Evolutionary conservation across 2,113 vertebrate species (phyloP), one percentile per base, ranked within the genome.

Genomic region (Cinclus mexicanus): DNA sequence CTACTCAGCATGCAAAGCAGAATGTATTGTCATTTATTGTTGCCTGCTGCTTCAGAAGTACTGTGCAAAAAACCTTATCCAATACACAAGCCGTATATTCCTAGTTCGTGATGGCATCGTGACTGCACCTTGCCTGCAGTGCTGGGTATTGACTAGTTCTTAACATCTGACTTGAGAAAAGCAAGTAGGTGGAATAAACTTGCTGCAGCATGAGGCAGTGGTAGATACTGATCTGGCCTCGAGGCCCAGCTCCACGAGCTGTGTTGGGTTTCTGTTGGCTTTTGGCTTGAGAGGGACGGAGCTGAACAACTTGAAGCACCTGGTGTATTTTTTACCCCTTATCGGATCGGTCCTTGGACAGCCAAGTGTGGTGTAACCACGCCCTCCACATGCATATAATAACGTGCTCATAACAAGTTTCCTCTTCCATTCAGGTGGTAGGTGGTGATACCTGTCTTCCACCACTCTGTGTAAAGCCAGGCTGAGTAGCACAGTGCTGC

Each of bases 381-480:
- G 5, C 53, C 61, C 86, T 49, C 10, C 50, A n/a, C 10, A 2
- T 44, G 83, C 35, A 2, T 2, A 1, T 46, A 13, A 0, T 44
- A 25, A 88, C 7, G 20, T 50, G 46, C 55, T 57, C 7, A 0
- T 53, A 76, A 69, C 46, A n/a, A 63, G 75, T 60, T 69, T 60
- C 26, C 63, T 83, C 67, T 80, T 60, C 63, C 71, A 4, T 26
- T 6, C 11, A 26, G 71, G 41, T n/a, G 46, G 26, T 9, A 11
- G 21, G 16, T 52, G 55, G 23, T 4, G 79, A 17, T 55, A 21
- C 4, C 33, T 10, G 7, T 49, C 35, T 46, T 23, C 56, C 56
- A 47, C 1, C 3, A 2, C 14, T 11, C 20, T 0, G 2, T 0
- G 25, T 37, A 16, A 37, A 67, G 53, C 8, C 1, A 0, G 0